Evolutionary conservation across 1,140 invertebrate genomes (phyloP), one percentile per base, ranked within the genome.

Genomic region (Drosophila pseudoananassae): DNA sequence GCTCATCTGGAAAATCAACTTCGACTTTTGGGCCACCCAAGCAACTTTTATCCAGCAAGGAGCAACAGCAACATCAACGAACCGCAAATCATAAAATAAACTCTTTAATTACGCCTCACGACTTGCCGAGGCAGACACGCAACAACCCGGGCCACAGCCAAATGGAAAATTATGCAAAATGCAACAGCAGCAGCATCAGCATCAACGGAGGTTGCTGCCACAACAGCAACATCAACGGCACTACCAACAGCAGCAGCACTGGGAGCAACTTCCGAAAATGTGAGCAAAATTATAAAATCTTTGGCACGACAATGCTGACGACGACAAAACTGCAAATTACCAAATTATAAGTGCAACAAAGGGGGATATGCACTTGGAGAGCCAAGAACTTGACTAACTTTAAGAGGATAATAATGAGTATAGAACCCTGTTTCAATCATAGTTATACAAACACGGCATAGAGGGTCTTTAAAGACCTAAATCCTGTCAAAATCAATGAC

Each of bases 101-200:
- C 82, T 85, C 82, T 85, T 87, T 85, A 85, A 85, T 85, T 85
- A 85, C 82, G 83, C 78, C 82, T 85, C 82, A 87, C 82, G 83
- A 85, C 78, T 88, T 76, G 20, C 53, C 25, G 20, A 43, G 55
- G 66, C 63, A 58, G 66, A 65, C 82, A 88, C 78, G 78, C 82
- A 85, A 85, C 76, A 87, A 64, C 40, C 46, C 20, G 15, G 54
- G 51, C 69, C 45, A 75, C 45, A 59, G 54, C 63, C 78, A 80
- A 85, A 87, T 85, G 81, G 82, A 82, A 85, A 85, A 85, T 85
- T 85, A 85, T 85, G 82, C 82, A 85, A 85, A 85, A 85, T 85
- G 81, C 80, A 72, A 57, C 72, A 76, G 77, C 56, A 65, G 29
- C 50, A 57, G 47, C 45, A 53, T 14, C n/a, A 57, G 50, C 43